A percentile compares a stretch with the other conserved stretches of the same genome.
Conservation (phyloP, 2,888 invertebrate genomes). For the Drosophila nigricruria region DNA sequence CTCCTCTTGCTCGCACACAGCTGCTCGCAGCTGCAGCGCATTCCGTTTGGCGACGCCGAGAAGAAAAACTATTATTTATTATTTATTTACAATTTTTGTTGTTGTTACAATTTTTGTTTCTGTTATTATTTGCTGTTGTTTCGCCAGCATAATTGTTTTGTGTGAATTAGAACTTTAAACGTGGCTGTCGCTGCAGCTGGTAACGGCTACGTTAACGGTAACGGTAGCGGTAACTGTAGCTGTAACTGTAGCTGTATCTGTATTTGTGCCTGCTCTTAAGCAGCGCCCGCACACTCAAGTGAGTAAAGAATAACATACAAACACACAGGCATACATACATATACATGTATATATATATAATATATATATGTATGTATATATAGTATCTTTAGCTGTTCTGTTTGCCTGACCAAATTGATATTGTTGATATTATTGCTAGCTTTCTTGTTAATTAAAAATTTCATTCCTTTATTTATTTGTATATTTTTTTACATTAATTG, state of each 20-base stretch:
- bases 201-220: conserved; percentile 7
- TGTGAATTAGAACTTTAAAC: conserved; percentile 17
- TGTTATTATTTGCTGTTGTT: conserved; percentile 16
- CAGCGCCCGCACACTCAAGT: conserved; percentile 36
- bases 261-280: conserved; percentile 7
- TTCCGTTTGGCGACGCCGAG: conserved; percentile 25
- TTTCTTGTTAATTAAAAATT: conserved; percentile 54
- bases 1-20: neutral
- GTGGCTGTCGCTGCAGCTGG: neutral
- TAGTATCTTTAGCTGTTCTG: conserved; percentile 3
- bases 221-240: neutral
- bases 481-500: conserved; percentile 8
- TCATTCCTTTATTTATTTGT: conserved; percentile 11
- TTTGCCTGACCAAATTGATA: conserved; percentile 49
- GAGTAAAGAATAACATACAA: conserved; percentile 21
- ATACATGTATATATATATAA: neutral
- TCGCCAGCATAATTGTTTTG: conserved; percentile 40
- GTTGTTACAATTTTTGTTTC: conserved; percentile 3
- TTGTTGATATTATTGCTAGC: conserved; percentile 58
- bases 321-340: neutral
- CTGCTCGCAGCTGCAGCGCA: conserved; percentile 19
- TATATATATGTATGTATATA: neutral
- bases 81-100: conserved; percentile 15
- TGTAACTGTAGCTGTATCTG: neutral
- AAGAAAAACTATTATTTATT: conserved; percentile 30